Evolutionary conservation across 2,888 invertebrate species (phyloP).

Genomic region (Fragum sueziense): DNA sequence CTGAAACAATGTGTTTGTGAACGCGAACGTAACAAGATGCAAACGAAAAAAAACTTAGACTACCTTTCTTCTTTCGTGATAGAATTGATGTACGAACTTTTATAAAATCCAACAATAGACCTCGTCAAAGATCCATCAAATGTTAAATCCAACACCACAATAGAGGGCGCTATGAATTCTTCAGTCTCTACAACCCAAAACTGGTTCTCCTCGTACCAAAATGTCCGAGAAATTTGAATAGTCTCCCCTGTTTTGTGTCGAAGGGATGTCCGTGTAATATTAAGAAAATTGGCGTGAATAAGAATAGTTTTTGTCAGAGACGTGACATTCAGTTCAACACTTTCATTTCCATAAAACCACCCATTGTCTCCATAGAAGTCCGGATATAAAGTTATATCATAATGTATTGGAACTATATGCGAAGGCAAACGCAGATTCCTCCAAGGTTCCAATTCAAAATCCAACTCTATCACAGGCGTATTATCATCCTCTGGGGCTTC

Average conservation of each 20-base stretch:
- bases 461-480: not conserved
- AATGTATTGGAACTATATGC: slow-evolving; percentile 86
- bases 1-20: too few species aligned
- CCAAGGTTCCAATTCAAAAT: slow-evolving; percentile 68
- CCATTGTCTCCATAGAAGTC: slow-evolving; percentile 84
- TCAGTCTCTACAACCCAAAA: slow-evolving; percentile 82
- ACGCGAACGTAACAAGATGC: too few species aligned
- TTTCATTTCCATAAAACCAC: slow-evolving; percentile 77
- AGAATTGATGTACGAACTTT: slow-evolving; percentile 85
- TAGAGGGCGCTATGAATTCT: slow-evolving; percentile 65
- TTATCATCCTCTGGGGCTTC: slow-evolving; percentile 24
- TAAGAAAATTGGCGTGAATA: slow-evolving; percentile 85
- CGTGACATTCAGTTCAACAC: slow-evolving; percentile 78
- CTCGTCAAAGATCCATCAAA: slow-evolving; percentile 87
- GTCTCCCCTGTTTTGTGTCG: slow-evolving; percentile 42
- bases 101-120: slow-evolving; percentile 89
- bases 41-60: not conserved
- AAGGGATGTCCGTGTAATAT: slow-evolving; percentile 83
- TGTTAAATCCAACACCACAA: slow-evolving; percentile 84
- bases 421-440: slow-evolving; percentile 85
- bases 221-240: slow-evolving; percentile 72
- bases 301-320: slow-evolving; percentile 80
- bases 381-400: slow-evolving; percentile 88
- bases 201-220: slow-evolving; percentile 81
- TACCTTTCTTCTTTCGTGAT: slow-evolving; percentile 71